A percentile compares a stretch with the other conserved stretches of the same genome.
These are phyloP conservation scores for Hepsetus odoe DNA, from an alignment of 2,113 vertebrate species.

Conservation along the genomic window DNA sequence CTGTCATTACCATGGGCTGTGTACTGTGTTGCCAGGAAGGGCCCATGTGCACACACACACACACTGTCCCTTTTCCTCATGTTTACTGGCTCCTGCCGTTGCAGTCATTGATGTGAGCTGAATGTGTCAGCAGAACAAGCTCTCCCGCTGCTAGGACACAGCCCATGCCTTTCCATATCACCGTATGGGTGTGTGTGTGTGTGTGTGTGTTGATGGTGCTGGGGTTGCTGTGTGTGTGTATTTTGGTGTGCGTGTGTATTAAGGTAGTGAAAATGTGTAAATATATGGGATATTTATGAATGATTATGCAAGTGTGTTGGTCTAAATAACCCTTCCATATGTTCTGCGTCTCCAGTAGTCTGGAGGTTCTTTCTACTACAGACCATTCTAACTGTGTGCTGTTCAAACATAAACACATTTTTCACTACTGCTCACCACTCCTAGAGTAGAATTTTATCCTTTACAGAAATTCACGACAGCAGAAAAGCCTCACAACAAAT, in stretches of 20 bases:
- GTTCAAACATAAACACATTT: too few species aligned
- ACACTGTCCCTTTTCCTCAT: constrained; percentile 12
- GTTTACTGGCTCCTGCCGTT: constrained; percentile 45
- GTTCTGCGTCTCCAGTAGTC: too few species aligned
- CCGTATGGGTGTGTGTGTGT: constrained; percentile 27
- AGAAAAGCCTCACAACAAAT: too few species aligned
- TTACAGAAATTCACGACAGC: too few species aligned
- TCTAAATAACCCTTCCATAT: neutral
- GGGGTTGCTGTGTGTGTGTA: constrained; percentile 23
- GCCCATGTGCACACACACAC: neutral
- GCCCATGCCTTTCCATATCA: constrained; percentile 28
- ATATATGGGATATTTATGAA: constrained; percentile 33
- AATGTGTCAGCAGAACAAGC: constrained; percentile 49
- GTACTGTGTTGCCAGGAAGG: constrained; percentile 42
- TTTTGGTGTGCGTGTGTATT: constrained; percentile 17
- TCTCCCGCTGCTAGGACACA: constrained; percentile 36
- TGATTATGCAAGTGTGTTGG: constrained; percentile 10
- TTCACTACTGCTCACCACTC: too few species aligned
- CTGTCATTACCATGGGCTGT: constrained; percentile 67
- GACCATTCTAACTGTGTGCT: too few species aligned
- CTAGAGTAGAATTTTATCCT: too few species aligned
- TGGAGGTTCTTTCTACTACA: neutral
- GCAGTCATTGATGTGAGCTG: constrained; percentile 48
- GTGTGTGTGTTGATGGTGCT: constrained; percentile 24
- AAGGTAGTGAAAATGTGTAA: constrained; percentile 18